phyloP scores from a whole-genome alignment of 2,797 vertebrate genomes.

The Galagoides demidoff region DNA sequence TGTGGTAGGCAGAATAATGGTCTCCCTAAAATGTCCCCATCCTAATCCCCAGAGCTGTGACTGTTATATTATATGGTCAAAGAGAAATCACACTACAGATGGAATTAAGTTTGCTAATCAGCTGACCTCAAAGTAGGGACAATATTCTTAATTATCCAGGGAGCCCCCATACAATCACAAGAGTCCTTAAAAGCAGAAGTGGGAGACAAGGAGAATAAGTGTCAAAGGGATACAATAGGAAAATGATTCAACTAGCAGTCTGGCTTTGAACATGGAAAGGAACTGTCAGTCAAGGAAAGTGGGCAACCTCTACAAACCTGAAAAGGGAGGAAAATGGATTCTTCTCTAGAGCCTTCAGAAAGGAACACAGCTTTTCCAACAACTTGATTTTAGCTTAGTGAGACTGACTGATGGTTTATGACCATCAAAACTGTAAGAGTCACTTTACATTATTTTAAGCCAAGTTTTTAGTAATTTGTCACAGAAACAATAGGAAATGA shows the following conservation, averaged over 20 bases:
- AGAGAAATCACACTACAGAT: not conserved
- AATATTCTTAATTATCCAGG: not conserved
- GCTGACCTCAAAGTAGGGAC: not conserved
- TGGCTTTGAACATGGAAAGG: not conserved
- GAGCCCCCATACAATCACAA: not conserved
- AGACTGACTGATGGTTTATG: not conserved
- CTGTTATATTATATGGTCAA: not conserved
- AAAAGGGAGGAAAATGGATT: not conserved
- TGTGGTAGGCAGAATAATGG: not conserved
- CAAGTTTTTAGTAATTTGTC: conserved; percentile 26
- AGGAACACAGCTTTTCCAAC: not conserved
- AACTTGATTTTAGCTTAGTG: not conserved
- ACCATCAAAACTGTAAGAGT: not conserved
- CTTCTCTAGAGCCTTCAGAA: not conserved
- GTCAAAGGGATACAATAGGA: not conserved
- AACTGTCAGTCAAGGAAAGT: not conserved
- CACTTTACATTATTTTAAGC: conserved; percentile 27
- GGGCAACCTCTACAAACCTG: not conserved
- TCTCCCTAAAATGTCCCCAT: not conserved
- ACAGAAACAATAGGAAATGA: conserved; percentile 53
- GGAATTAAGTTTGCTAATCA: not conserved
- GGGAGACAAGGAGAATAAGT: not conserved
- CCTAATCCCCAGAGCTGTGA: not conserved
- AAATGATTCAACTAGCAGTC: not conserved
- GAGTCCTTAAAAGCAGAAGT: conserved; percentile 7